These are phyloP conservation scores for Sinohyriopsis cumingii DNA, from an alignment of 2,888 invertebrate species.

Conservation along the genomic window DNA sequence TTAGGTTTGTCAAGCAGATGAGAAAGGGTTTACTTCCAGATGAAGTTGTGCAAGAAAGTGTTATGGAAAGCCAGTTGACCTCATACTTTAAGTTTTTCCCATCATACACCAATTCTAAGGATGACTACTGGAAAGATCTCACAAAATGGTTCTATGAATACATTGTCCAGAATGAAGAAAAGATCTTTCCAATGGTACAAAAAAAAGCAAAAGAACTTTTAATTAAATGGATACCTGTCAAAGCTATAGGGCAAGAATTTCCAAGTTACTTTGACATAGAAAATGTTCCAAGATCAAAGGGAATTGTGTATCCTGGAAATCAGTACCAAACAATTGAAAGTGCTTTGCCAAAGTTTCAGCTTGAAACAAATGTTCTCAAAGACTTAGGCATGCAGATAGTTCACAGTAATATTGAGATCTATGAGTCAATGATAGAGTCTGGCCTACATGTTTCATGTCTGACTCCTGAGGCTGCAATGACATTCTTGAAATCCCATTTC, in stretches of 20 bases:
- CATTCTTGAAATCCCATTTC: constrained; percentile 20
- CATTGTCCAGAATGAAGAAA: constrained; percentile 2
- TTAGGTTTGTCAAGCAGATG: constrained; percentile 23
- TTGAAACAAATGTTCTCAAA: constrained; percentile 14
- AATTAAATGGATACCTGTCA: neutral
- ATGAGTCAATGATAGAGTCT: constrained; percentile 11
- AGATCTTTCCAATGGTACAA: neutral
- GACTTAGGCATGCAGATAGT: constrained; percentile 26
- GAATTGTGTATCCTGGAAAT: too few relatives aligned
- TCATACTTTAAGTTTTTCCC: constrained; percentile 14
- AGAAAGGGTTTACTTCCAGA: constrained; percentile 10
- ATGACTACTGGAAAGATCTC: constrained; percentile 17
- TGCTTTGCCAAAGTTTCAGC: too few relatives aligned
- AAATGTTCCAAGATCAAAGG: neutral
- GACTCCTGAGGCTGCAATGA: constrained; percentile 17
- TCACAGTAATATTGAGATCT: constrained; percentile 17
- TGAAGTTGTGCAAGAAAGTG: neutral
- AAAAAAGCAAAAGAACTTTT: neutral
- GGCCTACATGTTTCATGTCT: constrained; percentile 2
- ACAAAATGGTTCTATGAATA: constrained; percentile 3
- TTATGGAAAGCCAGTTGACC: neutral
- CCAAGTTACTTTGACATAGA: neutral
- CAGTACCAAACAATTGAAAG: too few relatives aligned
- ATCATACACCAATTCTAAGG: constrained; percentile 1
- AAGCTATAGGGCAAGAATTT: neutral